Percentiles rank a stretch among this genome's conserved stretches.
Evolutionary conservation across 2,888 invertebrate genomes (phyloP).

Genomic region (Conops quadrifasciatus): DNA sequence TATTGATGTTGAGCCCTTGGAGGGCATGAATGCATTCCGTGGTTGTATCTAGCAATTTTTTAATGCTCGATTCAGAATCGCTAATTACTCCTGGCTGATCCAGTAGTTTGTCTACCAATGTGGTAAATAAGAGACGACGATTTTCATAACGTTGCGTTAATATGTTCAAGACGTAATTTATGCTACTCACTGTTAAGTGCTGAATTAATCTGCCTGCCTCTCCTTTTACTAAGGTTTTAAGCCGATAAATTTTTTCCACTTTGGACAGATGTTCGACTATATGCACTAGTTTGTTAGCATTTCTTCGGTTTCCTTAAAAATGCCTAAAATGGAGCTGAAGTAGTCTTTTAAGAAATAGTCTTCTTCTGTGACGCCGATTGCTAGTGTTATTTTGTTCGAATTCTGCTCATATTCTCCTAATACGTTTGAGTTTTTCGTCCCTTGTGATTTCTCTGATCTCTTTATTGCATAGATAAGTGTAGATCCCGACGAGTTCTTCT

Average conservation of each 20-base stretch:
- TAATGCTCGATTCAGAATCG: neutral
- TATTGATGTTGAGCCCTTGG: neutral
- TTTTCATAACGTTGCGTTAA: constrained; percentile 13
- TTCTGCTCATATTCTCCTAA: neutral
- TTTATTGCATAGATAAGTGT: neutral
- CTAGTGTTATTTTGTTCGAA: neutral
- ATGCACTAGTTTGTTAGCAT: constrained; percentile 10
- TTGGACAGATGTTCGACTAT: neutral
- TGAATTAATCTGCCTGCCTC: constrained; percentile 10
- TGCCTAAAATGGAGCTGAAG: neutral
- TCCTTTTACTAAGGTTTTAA: constrained; percentile 6
- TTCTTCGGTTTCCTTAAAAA: constrained; percentile 4
- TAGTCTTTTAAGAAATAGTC: neutral
- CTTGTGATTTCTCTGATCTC: neutral
- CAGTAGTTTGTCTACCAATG: constrained; percentile 17
- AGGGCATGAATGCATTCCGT: constrained; percentile 9
- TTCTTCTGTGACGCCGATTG: neutral
- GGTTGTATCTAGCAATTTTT: constrained; percentile 4
- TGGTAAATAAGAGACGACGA: constrained; percentile 11
- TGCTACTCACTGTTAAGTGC: constrained; percentile 1
- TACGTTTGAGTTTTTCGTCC: neutral
- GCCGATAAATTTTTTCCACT: constrained; percentile 11
- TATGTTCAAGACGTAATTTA: neutral
- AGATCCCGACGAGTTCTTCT: neutral
- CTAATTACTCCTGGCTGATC: neutral